Conservation (phyloP, 2,113 vertebrate species). For the Vimba vimba region DNA sequence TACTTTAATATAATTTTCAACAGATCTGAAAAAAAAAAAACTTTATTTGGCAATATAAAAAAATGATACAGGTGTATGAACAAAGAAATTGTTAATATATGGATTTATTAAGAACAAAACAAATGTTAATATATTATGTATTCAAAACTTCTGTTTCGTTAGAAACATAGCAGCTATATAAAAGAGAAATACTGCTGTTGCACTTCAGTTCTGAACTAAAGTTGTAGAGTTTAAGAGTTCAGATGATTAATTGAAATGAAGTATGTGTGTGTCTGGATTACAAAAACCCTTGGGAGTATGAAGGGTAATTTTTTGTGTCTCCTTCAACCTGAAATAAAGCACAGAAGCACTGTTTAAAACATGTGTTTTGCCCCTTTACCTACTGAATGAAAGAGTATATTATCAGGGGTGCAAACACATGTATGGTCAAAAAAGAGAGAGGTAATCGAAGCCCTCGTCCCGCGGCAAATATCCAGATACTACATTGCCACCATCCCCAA, state of each 20-base stretch:
- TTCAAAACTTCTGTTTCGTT: background rate
- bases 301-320: background rate
- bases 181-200: background rate
- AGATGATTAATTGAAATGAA: background rate
- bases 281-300: background rate
- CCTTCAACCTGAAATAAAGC: constrained; percentile 1
- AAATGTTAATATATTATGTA: constrained; percentile 9
- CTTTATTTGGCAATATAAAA: constrained; percentile 21
- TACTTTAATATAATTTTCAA: background rate
- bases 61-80: background rate
- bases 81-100: background rate
- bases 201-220: background rate
- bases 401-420: no score
- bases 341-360: background rate
- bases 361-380: background rate
- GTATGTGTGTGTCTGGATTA: background rate
- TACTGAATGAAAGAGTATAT: background rate
- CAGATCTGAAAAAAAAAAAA: background rate
- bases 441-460: no score
- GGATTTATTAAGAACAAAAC: background rate
- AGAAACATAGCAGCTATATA: background rate
- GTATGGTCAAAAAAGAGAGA: no score
- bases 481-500: no score
- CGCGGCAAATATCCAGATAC: no score
- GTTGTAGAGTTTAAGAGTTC: background rate